phyloP scores from a whole-genome alignment of 1,140 invertebrate genomes.

The Lamellibrachia luymesi region DNA sequence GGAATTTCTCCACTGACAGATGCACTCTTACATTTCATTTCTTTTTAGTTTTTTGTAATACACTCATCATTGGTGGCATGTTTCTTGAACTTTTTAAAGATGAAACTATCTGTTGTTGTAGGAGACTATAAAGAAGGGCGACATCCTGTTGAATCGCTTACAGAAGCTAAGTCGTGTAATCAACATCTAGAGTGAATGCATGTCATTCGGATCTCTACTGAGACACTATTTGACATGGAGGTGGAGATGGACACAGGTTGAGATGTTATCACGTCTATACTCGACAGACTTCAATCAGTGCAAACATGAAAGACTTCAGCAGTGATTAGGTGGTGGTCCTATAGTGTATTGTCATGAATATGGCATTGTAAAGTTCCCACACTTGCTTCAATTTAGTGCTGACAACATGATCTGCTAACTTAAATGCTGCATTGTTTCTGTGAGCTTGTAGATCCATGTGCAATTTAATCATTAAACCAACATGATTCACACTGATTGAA shows the following conservation, averaged over 20 bases:
- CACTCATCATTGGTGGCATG: no score
- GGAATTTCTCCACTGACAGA: no score
- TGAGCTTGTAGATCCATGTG: background rate
- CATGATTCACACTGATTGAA: background rate
- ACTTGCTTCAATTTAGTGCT: background rate
- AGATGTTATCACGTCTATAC: background rate
- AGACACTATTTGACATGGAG: background rate
- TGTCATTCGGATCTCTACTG: background rate
- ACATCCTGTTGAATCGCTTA: conserved; percentile 93
- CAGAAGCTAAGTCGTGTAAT: conserved; percentile 99
- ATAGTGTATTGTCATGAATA: background rate
- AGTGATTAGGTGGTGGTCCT: background rate
- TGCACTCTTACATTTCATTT: no score
- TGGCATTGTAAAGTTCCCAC: background rate
- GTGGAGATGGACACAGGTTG: background rate
- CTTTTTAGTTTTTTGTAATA: no score
- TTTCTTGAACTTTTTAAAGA: background rate
- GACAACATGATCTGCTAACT: background rate
- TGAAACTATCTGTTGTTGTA: conserved; percentile 41
- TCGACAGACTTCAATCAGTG: background rate
- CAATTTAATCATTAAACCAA: background rate
- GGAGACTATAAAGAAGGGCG: conserved; percentile 95
- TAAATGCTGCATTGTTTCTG: background rate
- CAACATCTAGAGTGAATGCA: conserved; percentile 73
- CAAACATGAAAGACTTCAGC: background rate